phyloP scores from a whole-genome alignment of 2,888 invertebrate genomes.

The Heliconius ethilla region DNA sequence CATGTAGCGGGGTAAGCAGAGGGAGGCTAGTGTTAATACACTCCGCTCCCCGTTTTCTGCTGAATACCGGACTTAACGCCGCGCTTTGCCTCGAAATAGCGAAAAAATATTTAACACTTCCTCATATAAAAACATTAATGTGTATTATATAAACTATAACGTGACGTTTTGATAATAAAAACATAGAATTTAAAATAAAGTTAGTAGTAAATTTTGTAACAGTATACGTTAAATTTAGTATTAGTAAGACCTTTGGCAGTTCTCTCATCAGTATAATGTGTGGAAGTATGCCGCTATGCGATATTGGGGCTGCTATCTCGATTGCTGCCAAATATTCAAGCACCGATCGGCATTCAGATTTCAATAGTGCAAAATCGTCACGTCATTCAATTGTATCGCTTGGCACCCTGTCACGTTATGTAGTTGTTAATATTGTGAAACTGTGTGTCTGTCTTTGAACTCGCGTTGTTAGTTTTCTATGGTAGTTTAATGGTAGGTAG shows the following conservation, averaged over 20 bases:
- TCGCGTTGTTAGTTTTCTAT: background rate
- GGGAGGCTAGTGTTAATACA: no score
- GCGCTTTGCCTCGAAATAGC: no score
- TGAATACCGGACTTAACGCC: no score
- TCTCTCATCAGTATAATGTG: slow-evolving; percentile 5
- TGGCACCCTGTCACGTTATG: slow-evolving; percentile 1
- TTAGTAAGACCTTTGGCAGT: slow-evolving; percentile 19
- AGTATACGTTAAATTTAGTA: slow-evolving; percentile 7
- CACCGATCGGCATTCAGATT: slow-evolving; percentile 22
- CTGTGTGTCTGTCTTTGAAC: background rate
- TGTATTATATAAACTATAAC: background rate
- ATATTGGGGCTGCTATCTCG: slow-evolving; percentile 10
- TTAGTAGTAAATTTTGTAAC: background rate
- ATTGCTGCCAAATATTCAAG: slow-evolving; percentile 23
- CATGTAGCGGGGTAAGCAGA: no score
- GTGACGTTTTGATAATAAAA: background rate
- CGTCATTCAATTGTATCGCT: slow-evolving; percentile 21
- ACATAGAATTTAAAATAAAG: background rate
- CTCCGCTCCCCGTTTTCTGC: no score
- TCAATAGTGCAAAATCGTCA: slow-evolving; percentile 28
- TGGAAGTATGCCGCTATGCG: slow-evolving; percentile 3
- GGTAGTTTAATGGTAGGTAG: no score
- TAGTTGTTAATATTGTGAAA: slow-evolving; percentile 10
- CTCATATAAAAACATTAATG: background rate
- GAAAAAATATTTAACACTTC: background rate